Evolutionary conservation across 2,113 vertebrate genomes (phyloP).

Genomic region (Pogonocichla stellata): DNA sequence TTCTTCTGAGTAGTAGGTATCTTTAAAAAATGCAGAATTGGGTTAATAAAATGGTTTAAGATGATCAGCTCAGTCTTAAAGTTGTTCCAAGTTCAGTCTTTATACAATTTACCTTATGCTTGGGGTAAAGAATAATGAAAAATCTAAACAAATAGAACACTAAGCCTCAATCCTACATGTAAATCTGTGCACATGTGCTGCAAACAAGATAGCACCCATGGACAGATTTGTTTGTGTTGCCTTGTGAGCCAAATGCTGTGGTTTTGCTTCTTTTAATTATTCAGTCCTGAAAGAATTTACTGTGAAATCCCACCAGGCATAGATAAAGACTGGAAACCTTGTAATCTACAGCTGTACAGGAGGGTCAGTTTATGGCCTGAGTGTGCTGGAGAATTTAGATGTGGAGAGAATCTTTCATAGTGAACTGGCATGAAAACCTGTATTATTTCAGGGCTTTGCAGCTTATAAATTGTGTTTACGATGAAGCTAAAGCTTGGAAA

Average conservation of each 20-base stretch:
- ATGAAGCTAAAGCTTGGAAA: not conserved
- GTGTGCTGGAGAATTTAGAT: slow-evolving; percentile 3
- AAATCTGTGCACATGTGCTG: slow-evolving; percentile 67
- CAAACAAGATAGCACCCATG: slow-evolving; percentile 59
- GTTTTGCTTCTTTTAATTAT: slow-evolving; percentile 47
- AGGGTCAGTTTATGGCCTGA: slow-evolving; percentile 44
- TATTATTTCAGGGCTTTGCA: slow-evolving; percentile 7
- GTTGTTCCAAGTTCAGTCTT: not conserved
- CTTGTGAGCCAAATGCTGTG: slow-evolving; percentile 28
- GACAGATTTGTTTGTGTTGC: slow-evolving; percentile 57
- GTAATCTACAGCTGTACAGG: slow-evolving; percentile 36
- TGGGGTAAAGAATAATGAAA: not conserved
- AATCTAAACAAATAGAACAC: slow-evolving; percentile 25
- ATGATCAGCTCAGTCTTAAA: not conserved
- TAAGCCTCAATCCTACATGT: slow-evolving; percentile 47
- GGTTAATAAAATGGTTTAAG: not conserved
- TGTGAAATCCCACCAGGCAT: slow-evolving; percentile 48
- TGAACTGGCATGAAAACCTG: not conserved
- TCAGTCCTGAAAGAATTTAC: slow-evolving; percentile 45
- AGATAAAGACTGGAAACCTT: slow-evolving; percentile 44
- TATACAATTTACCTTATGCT: not conserved
- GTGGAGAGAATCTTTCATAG: not conserved
- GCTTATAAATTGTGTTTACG: not conserved
- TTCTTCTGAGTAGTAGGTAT: not conserved
- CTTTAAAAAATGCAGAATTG: not conserved